Evolutionary conservation across 2,888 invertebrate species (phyloP), one percentile per base, ranked within the genome.

Genomic region (Cerceris rybyensis): DNA sequence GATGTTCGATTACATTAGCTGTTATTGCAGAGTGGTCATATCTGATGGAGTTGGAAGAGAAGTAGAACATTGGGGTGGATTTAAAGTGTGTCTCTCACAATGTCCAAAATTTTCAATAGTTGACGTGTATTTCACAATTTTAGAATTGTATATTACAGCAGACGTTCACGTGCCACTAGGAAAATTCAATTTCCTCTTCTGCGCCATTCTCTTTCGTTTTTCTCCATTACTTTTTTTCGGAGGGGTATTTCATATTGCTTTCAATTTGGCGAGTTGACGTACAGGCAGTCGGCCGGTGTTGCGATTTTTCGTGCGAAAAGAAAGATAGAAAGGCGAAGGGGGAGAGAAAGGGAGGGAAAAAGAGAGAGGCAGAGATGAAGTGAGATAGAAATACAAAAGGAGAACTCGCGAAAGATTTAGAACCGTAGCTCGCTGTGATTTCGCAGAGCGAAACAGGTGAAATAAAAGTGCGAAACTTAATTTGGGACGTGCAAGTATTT

Each of bases 151-250:
- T 50, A n/a, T 50, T 50, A 50, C 50, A 7, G 5, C 1, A 41
- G 13, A 39, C 39, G 13, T 59, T 16, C 58, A 41, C 41, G 41
- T 13, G 58, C 41, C n/a, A 11, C 46, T 17, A 46, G 16, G 28
- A 41, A 63, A 63, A 63, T 63, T 50, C 63, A 63, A 63, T 63
- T 50, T 63, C 39, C 63, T 50, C n/a, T 39, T 50, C 13, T 6
- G 28, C 7, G 13, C 50, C 39, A n/a, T n/a, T 49, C 41, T 17
- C 49, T 28, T 28, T 63, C 14, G 17, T 50, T 39, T 16, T 28
- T 39, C 50, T 28, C 28, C 63, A 16, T 16, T 60, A 46, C 17
- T 17, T 60, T 7, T 28, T 13, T 57, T 57, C 17, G 28, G 13
- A 16, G 13, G 8, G 13, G 50, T 50, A 63, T 50, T 63, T 63